Base-by-base conservation (phyloP, 1,140 invertebrate genomes). In the Wasmannia auropunctata region DNA sequence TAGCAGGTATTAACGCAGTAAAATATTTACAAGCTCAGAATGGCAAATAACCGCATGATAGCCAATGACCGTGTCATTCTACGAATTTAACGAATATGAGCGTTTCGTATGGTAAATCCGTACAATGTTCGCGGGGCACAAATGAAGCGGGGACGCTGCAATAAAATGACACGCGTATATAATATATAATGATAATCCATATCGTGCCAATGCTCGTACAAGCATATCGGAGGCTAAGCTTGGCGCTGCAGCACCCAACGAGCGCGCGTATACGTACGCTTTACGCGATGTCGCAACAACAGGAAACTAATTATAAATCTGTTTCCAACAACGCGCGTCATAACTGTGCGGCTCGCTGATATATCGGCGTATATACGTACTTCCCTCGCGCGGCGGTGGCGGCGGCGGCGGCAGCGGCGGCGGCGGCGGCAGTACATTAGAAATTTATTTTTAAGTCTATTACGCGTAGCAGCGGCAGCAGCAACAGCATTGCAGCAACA, bases 301-400 rank as follows among this genome's bases (percentile, higher is more conserved):
- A 83, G 79, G 79, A 83, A 83, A 83, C 79, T 83, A 83, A 83
- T 83, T 83, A 83, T 83, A 83, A 83, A 83, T 83, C 79, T 83
- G 67, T 83, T 83, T 83, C 67, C 51, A 83, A 83, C 79, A 83
- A 83, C 67, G 79, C 79, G 79, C 67, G 65, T 74, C 69, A 83
- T 74, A 74, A 83, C 67, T 74, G 40, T 34, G 54, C 51, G 31
- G 62, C 76, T 51, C 67, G 67, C 60, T 83, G 49, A 83, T 83
- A 62, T 22, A 83, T 74, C 79, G 67, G 51, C 67, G 51, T 46
- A n/a, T n/a, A n/a, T n/a, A 37, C 51, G 65, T 58, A 81, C 79
- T 81, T 31, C 79, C 34, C 65, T 67, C 37, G 49, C n/a, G 19
- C 51, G 67, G 14, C 14, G n/a, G n/a, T n/a, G n/a, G n/a, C n/a